Percentiles rank a stretch among this genome's conserved stretches.
Evolutionary conservation across 2,888 invertebrate species (phyloP).

Genomic region (Phaedon cochleariae): DNA sequence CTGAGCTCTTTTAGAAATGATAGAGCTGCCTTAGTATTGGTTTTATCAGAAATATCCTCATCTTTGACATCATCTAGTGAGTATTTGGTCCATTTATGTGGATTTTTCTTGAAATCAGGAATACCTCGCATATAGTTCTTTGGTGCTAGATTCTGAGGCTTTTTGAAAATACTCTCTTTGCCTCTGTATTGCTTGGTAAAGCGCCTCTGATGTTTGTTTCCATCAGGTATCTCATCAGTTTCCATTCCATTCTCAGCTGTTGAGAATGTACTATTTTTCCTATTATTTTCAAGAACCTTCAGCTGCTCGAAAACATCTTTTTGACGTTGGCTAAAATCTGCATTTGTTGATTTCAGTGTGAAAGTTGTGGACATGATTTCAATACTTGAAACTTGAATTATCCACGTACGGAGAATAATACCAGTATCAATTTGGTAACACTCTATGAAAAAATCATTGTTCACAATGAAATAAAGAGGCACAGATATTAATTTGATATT

Average conservation of each 20-base stretch:
- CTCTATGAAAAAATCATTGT: too few species aligned
- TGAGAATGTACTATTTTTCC: conserved; percentile 32
- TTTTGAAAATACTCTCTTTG: conserved; percentile 82
- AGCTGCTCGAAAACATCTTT: conserved; percentile 76
- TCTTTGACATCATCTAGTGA: conserved; percentile 78
- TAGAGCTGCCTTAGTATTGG: conserved; percentile 80
- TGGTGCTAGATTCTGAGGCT: conserved; percentile 72
- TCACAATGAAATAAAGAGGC: too few species aligned
- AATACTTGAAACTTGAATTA: too few species aligned
- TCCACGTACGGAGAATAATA: too few species aligned
- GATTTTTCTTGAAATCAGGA: conserved; percentile 74
- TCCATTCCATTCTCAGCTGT: conserved; percentile 36
- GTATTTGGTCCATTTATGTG: conserved; percentile 85
- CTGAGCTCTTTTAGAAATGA: conserved; percentile 77
- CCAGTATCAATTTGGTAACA: too few species aligned
- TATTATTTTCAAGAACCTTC: conserved; percentile 66
- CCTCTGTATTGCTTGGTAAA: conserved; percentile 72
- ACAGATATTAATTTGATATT: too few species aligned
- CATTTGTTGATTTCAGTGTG: conserved; percentile 45
- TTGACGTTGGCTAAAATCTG: conserved; percentile 67
- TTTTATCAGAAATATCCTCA: conserved; percentile 80
- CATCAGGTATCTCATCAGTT: conserved; percentile 27
- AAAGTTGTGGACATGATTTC: conserved; percentile 24
- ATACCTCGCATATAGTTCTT: conserved; percentile 57
- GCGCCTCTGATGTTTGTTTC: conserved; percentile 54